Evolutionary conservation across 2,888 invertebrate species (phyloP), one percentile per base, ranked within the genome.

Genomic region (Thera obeliscata): DNA sequence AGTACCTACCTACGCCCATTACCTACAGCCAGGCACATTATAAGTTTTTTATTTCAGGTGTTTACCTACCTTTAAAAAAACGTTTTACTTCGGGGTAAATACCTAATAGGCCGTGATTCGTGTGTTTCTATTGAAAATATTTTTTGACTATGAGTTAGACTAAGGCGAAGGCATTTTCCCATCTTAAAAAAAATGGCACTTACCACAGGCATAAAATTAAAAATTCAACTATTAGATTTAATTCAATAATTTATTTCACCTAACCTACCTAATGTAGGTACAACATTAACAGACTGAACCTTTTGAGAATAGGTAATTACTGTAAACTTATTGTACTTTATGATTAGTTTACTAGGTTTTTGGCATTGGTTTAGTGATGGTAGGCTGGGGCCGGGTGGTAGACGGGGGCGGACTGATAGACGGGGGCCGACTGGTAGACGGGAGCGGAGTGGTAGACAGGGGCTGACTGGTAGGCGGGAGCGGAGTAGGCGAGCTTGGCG

Each of bases 281-380:
- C 71, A 74, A 72, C 70, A 72, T 75, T 66, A 8, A 46, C 43
- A 46, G 9, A 8, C 8, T 9, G 9, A 46, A 46, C 43, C 43
- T 46, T 1, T 46, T 9, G 43, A 46, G 43, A 9, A 46, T 7
- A 46, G 8, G 43, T 77, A 80, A 82, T 78, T 77, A 75, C 35
- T 71, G 70, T 74, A 78, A 75, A 73, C 74, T 76, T 75, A 76
- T n/a, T 72, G 63, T 76, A 76, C 67, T 22, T 52, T 56, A 7
- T 7, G 79, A 78, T 77, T 78, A 65, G 70, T 76, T 76, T 81
- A 68, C 77, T 84, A 83, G 69, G 70, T 75, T 89, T 63, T 89
- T 90, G 87, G 87, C 77, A 81, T 83, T 62, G 2, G 55, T 66
- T 88, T 82, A 91, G 81, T 92, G 90, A 82, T 91, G 89, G 83